Evolutionary conservation across 1,140 invertebrate species (phyloP).

Genomic region (Papilio polyxenes): DNA sequence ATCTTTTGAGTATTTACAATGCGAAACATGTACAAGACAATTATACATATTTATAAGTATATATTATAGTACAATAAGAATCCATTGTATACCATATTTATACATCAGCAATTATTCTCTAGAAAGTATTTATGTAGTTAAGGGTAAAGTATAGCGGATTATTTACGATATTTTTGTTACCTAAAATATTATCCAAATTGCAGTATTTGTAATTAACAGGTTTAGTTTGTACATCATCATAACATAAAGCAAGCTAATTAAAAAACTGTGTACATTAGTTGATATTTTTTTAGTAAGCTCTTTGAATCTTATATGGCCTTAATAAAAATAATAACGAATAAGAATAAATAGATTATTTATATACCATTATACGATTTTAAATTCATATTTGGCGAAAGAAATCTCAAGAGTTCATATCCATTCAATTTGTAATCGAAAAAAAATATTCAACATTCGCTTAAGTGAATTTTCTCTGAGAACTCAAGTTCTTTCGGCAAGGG

Average conservation of each 20-base stretch:
- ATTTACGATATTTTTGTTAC: too few relatives aligned
- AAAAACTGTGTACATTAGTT: not conserved
- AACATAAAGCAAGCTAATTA: not conserved
- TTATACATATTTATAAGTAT: not conserved
- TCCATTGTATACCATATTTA: not conserved
- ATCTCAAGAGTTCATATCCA: conserved; percentile 3
- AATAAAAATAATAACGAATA: not conserved
- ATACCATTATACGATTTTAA: conserved; percentile 1
- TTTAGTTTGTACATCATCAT: too few relatives aligned
- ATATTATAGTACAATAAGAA: not conserved
- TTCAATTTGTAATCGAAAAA: conserved; percentile 7
- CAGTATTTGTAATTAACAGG: not conserved
- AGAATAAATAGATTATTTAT: not conserved
- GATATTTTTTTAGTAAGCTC: not conserved
- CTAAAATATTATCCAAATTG: not conserved
- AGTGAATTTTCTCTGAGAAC: conserved; percentile 14
- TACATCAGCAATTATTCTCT: not conserved
- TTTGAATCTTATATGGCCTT: not conserved
- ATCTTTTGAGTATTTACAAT: conserved; percentile 23
- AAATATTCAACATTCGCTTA: conserved; percentile 2
- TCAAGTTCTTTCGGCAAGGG: conserved; percentile 3
- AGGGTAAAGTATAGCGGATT: too few relatives aligned
- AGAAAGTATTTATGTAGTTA: not conserved
- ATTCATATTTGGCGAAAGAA: conserved; percentile 8
- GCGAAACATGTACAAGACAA: not conserved